Conservation (phyloP, 2,113 vertebrate species). For the Cyanocitta stelleri region DNA sequence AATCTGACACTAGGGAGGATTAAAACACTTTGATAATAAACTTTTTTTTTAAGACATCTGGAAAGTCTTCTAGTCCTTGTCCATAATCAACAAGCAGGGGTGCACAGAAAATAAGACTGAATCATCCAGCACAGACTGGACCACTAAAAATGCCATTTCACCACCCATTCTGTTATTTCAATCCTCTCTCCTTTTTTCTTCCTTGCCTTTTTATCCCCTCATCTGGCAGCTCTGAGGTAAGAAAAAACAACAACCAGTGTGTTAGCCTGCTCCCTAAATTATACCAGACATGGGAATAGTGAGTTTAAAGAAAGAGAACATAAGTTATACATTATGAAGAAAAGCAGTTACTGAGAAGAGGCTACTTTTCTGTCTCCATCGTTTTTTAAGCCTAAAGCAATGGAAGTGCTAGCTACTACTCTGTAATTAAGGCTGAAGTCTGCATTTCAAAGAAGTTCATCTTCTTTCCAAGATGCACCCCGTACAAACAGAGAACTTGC, state of each 20-base stretch:
- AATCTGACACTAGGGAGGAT: not conserved
- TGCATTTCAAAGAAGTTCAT: not conserved
- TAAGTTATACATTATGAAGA: conserved; percentile 4
- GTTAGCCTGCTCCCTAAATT: not conserved
- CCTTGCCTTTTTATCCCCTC: not conserved
- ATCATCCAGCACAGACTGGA: not conserved
- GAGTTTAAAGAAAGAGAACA: not conserved
- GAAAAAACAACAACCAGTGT: not conserved
- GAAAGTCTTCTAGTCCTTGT: not conserved
- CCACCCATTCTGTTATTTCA: not conserved
- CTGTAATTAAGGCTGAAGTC: conserved; percentile 18
- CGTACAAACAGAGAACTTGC: not conserved
- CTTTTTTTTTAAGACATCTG: not conserved
- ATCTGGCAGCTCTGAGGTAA: not conserved
- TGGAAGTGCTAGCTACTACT: not conserved
- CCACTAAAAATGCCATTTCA: not conserved
- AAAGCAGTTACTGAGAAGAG: conserved; percentile 19
- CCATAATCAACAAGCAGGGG: not conserved
- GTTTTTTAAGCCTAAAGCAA: conserved; percentile 31
- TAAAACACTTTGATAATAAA: not conserved
- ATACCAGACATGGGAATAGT: not conserved
- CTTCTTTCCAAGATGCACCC: not conserved
- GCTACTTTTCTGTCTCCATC: not conserved
- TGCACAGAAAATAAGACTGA: not conserved
- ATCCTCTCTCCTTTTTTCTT: not conserved